Base-by-base conservation (phyloP, 2,797 vertebrate genomes). In the Etheostoma perlongum region DNA sequence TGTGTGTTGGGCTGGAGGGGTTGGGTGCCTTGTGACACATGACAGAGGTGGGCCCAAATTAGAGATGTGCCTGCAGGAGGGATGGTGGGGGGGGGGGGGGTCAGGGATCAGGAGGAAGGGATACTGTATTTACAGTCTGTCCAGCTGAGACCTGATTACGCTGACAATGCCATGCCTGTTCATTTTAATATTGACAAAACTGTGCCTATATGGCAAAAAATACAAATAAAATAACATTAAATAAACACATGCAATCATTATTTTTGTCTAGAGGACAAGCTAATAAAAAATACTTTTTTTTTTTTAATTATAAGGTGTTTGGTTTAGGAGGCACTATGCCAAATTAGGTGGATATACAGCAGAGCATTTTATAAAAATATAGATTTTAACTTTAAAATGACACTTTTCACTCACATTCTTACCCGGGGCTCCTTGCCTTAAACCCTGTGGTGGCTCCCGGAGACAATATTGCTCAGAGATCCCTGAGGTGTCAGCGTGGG, bases 111-210 rank as follows among this genome's bases (percentile, higher is more conserved):
- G 71, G 59, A 23, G 72, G 78, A 63, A 12, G 78, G 36, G 46
- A 61, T 91, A 93, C 93, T 92, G 91, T 93, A 94, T 92, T 92
- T 93, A 93, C 92, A 89, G 91, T 94, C 85, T 76, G 76, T 80
- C 90, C 92, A 93, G 90, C 87, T 93, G 92, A 91, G 89, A 81
- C 87, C 85, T 90, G 89, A 93, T 93, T 90, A 91, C 83, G 83
- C 78, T 84, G 80, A 91, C 72, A 79, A 67, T 52, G 82, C 66
- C 66, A 30, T 30, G 30, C 30, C 30, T 40, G 36, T 12, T 40
- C 10, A 40, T 40, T 40, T 40, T 11, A 6, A 30, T 25, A 13
- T 18, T 36, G 4, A 51, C 7, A 44, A 42, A 52, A 42, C 12
- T 42, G 15, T 13, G 19, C 9, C 2, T 49, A 13, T 12, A 7